Evolutionary conservation across 2,113 vertebrate species (phyloP).

Genomic region (Antechinus stuartii): DNA sequence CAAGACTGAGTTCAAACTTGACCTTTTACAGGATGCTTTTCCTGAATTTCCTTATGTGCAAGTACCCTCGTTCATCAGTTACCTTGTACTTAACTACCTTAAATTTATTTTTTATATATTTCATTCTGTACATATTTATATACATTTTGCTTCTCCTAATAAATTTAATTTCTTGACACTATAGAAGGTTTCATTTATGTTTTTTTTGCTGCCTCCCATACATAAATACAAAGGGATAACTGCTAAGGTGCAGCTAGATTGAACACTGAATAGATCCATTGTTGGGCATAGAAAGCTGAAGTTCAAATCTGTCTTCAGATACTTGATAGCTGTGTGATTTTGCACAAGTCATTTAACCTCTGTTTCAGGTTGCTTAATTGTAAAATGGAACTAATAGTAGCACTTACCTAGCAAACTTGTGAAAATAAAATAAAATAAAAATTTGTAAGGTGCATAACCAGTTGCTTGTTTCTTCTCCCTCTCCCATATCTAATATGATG

Average conservation of each 20-base stretch:
- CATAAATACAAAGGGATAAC: background rate
- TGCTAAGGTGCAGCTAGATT: background rate
- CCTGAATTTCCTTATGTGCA: background rate
- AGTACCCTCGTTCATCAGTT: background rate
- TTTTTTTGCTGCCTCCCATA: background rate
- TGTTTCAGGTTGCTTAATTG: background rate
- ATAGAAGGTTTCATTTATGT: background rate
- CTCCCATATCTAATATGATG: background rate
- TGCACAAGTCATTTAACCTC: background rate
- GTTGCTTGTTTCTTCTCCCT: background rate
- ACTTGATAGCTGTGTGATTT: background rate
- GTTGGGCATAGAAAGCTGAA: background rate
- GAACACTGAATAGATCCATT: background rate
- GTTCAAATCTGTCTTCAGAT: background rate
- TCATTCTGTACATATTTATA: background rate
- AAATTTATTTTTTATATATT: background rate
- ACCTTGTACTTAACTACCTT: background rate
- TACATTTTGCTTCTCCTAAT: background rate
- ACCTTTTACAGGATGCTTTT: background rate
- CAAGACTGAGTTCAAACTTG: background rate
- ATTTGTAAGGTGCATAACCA: too few species aligned
- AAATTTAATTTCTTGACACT: background rate
- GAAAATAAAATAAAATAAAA: background rate
- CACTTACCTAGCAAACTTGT: background rate
- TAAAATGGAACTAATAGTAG: background rate